Conservation (phyloP, 2,888 invertebrate genomes). For the Eupithecia subfuscata region DNA sequence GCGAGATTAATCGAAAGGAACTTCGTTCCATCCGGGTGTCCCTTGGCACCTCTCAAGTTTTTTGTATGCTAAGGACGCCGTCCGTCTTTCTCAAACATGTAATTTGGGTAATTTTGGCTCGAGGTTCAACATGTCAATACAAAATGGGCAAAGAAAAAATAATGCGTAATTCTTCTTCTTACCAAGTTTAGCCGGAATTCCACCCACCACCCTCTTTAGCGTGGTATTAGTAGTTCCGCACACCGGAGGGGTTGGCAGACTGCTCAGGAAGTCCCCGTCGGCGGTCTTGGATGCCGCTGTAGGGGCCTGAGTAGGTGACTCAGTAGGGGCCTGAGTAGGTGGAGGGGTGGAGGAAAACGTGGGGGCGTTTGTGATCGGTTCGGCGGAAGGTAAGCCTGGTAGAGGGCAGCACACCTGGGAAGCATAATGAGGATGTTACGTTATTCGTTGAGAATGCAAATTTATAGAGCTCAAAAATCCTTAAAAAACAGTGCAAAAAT, state of each 20-base stretch:
- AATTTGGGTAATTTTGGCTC: too few species aligned
- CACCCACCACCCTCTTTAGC: constrained; percentile 88
- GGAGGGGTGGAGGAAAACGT: constrained; percentile 35
- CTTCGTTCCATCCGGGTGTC: too few species aligned
- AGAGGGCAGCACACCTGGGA: constrained; percentile 55
- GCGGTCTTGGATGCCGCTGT: constrained; percentile 25
- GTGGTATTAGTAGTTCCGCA: constrained; percentile 86
- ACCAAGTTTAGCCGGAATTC: constrained; percentile 86
- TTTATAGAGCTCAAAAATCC: too few species aligned
- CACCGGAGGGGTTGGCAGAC: constrained; percentile 73
- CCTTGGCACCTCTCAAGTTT: too few species aligned
- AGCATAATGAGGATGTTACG: too few species aligned
- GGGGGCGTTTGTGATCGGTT: constrained; percentile 41
- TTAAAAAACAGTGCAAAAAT: too few species aligned
- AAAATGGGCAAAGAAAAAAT: too few species aligned
- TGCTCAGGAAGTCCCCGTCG: constrained; percentile 53
- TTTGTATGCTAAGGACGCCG: too few species aligned
- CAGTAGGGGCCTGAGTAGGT: constrained; percentile 47
- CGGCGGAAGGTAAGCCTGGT: constrained; percentile 51
- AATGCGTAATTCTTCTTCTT: constrained; percentile 38
- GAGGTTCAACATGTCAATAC: too few species aligned
- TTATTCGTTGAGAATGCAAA: too few species aligned
- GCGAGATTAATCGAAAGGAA: too few species aligned
- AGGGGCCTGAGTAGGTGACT: constrained; percentile 29
- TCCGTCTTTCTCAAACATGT: too few species aligned